Evolutionary conservation across 2,797 vertebrate species (phyloP).

Genomic region (Uromys caudimaculatus): DNA sequence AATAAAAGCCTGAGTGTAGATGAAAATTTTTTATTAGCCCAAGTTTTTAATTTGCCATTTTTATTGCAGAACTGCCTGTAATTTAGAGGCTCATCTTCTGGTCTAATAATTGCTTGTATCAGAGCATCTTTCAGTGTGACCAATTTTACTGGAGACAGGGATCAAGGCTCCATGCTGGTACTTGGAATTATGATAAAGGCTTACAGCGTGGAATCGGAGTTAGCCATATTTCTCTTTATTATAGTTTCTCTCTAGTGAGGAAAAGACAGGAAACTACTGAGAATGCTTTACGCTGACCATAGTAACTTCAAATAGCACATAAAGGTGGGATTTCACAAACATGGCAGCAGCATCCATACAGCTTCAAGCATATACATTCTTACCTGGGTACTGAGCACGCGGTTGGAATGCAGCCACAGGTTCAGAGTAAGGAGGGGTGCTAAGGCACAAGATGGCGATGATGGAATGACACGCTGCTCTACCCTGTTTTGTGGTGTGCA

Average conservation of each 20-base stretch:
- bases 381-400: background rate
- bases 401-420: too few species aligned
- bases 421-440: background rate
- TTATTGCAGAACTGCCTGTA: slow-evolving; percentile 72
- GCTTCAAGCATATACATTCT: background rate
- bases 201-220: background rate
- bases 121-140: slow-evolving; percentile 75
- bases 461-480: fast-evolving
- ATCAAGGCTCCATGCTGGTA: slow-evolving; percentile 11
- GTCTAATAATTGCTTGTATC: slow-evolving; percentile 80
- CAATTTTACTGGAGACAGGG: slow-evolving; percentile 65
- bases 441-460: background rate
- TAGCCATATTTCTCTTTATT: slow-evolving; percentile 6
- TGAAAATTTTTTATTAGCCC: slow-evolving; percentile 81
- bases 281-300: background rate
- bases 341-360: background rate
- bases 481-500: fast-evolving
- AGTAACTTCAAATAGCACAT: background rate
- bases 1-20: slow-evolving; percentile 70
- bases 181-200: slow-evolving; percentile 53
- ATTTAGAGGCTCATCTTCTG: slow-evolving; percentile 78
- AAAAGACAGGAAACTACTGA: background rate
- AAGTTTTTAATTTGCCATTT: slow-evolving; percentile 78
- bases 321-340: background rate
- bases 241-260: background rate